phyloP scores from a whole-genome alignment of 2,888 invertebrate genomes.

The Perdita meconis region DNA sequence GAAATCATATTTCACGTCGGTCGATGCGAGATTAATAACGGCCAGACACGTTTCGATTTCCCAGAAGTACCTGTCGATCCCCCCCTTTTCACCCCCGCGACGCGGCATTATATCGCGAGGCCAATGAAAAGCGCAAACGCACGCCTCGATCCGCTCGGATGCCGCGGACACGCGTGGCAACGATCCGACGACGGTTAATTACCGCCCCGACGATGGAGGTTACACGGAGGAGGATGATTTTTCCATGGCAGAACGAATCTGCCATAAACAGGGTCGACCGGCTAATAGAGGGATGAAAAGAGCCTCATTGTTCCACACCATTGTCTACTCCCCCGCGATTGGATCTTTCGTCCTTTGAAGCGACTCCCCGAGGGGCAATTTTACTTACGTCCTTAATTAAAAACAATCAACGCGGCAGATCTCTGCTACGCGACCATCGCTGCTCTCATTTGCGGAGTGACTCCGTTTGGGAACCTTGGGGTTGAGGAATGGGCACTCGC shows the following conservation, averaged over 20 bases:
- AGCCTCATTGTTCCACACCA: slow-evolving; percentile 76
- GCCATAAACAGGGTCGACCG: slow-evolving; percentile 77
- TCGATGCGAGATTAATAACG: slow-evolving; percentile 77
- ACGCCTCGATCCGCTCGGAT: slow-evolving; percentile 22
- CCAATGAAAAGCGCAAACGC: slow-evolving; percentile 55
- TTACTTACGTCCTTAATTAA: slow-evolving; percentile 67
- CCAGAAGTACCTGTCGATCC: slow-evolving; percentile 70
- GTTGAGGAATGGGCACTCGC: too few relatives aligned
- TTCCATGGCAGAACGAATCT: slow-evolving; percentile 77
- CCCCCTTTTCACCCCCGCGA: too few relatives aligned
- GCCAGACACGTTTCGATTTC: slow-evolving; percentile 75
- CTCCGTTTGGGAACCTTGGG: too few relatives aligned
- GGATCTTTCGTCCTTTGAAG: slow-evolving; percentile 54
- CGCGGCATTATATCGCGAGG: slow-evolving; percentile 38
- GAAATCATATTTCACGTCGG: slow-evolving; percentile 75
- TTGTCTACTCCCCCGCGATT: slow-evolving; percentile 77
- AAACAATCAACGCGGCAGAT: slow-evolving; percentile 59
- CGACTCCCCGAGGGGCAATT: slow-evolving; percentile 53
- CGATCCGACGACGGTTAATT: slow-evolving; percentile 65
- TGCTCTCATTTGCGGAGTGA: slow-evolving; percentile 1
- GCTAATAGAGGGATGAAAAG: slow-evolving; percentile 66
- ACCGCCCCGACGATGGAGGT: slow-evolving; percentile 55
- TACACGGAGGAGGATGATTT: slow-evolving; percentile 74
- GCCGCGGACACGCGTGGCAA: slow-evolving; percentile 49
- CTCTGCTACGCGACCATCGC: slow-evolving; percentile 17